These are phyloP conservation scores for Patiria pectinifera DNA, from an alignment of 53 echinoderm and acorn worm species.

Conservation along the genomic window DNA sequence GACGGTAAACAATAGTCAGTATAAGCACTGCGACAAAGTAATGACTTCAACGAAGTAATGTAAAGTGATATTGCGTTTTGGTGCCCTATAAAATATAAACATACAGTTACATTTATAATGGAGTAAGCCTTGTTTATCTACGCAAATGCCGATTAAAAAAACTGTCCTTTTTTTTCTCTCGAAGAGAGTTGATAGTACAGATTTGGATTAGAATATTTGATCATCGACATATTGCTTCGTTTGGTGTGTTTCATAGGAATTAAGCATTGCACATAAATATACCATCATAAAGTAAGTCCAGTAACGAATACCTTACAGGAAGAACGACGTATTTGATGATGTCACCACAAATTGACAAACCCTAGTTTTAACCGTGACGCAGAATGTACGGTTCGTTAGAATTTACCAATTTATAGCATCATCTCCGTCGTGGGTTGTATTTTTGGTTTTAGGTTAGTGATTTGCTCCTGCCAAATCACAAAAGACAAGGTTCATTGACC, in stretches of 20 bases:
- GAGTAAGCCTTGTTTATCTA: background rate
- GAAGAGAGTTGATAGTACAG: background rate
- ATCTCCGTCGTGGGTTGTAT: too few relatives aligned
- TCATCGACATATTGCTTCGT: background rate
- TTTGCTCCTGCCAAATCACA: too few relatives aligned
- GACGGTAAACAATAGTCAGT: slow-evolving; percentile 37
- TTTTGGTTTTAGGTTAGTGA: too few relatives aligned
- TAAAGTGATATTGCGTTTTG: slow-evolving; percentile 46
- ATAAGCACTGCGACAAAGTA: slow-evolving; percentile 30
- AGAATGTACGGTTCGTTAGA: too few relatives aligned
- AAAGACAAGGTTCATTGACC: slow-evolving; percentile 29
- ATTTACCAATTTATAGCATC: too few relatives aligned
- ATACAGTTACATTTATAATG: background rate
- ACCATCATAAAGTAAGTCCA: background rate
- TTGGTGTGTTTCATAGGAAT: background rate
- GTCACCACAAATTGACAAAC: too few relatives aligned
- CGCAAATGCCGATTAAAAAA: background rate
- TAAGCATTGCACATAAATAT: slow-evolving; percentile 27
- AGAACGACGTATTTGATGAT: background rate
- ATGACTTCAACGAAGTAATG: slow-evolving; percentile 35
- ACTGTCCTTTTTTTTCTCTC: background rate
- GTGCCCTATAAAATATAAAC: slow-evolving; percentile 2
- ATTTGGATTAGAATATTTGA: background rate
- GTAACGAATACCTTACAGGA: background rate
- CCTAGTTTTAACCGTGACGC: too few relatives aligned